Evolutionary conservation across 2,888 invertebrate genomes (phyloP), one percentile per base, ranked within the genome.

Genomic region (Arge pagana): DNA sequence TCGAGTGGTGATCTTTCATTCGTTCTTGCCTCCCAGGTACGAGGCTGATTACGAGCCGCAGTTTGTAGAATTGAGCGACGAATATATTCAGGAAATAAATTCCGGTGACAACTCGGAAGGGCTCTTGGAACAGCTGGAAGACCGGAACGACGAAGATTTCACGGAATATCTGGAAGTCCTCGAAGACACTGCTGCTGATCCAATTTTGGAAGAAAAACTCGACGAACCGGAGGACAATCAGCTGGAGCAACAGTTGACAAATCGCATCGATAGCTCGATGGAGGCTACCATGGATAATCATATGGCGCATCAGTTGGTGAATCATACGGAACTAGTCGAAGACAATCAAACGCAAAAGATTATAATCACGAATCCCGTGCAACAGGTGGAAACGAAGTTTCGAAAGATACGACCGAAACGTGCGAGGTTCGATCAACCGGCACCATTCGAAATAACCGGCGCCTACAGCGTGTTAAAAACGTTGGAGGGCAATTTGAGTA

Each of bases 91-190:
- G 31, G 65, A 71, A 3, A 74, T 76, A 56, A 71, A 71, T 42
- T 59, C 61, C 6, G 68, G 67, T 15, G 62, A 64, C 10, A 70
- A 58, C 50, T 63, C 71, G 0, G 69, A 72, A 57, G 68, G 63
- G 31, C 59, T 76, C 0, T 40, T 76, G 21, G 71, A 75, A 26
- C 76, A 76, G 48, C 54, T 76, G 3, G 74, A 76, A 40, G 72
- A 74, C 24, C 61, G 60, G 18, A 67, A 64, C 11, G 74, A 74
- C 28, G 74, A 75, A 16, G 71, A 74, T 53, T 76, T 74, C 16
- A 71, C 64, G 26, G 75, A 76, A 53, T 75, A 71, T 50, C 48
- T 75, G 15, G 75, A 75, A 54, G 64, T 74, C 16, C 53, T 72
- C 3, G 67, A 71, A 52, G 69, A 71, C 28, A 71, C 70, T 3